Evolutionary conservation across 2,797 vertebrate species (phyloP).

Genomic region (Adelosebastes latens): DNA sequence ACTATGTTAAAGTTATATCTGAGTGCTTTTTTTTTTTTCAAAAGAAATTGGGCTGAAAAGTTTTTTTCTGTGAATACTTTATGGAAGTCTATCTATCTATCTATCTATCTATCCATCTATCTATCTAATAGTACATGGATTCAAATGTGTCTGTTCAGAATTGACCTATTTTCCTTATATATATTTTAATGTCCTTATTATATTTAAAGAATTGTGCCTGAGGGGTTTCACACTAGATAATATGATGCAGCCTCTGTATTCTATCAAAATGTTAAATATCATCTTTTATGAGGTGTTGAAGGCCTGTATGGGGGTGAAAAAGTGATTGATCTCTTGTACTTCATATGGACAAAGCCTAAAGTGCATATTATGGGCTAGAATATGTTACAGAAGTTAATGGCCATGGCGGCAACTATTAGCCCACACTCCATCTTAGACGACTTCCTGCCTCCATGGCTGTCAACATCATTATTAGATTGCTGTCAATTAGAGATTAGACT

Average conservation of each 20-base stretch:
- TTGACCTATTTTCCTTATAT: background rate
- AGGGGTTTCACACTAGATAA: background rate
- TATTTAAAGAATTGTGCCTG: background rate
- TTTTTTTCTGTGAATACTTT: background rate
- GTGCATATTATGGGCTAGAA: conserved; percentile 19
- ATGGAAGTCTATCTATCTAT: background rate
- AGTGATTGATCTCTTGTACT: conserved; percentile 21
- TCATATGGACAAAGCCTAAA: conserved; percentile 8
- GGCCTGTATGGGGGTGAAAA: background rate
- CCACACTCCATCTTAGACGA: conserved; percentile 64
- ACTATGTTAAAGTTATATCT: conserved; percentile 5
- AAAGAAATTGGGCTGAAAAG: background rate
- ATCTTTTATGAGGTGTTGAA: background rate
- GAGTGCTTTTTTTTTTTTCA: background rate
- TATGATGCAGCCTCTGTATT: background rate
- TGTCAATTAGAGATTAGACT: conserved; percentile 64
- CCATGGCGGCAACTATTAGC: conserved; percentile 65
- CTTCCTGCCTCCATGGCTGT: conserved; percentile 72
- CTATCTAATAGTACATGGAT: background rate
- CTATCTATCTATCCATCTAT: conserved; percentile 6
- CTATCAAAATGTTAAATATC: background rate
- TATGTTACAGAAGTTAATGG: conserved; percentile 59
- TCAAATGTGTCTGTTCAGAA: background rate
- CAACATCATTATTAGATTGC: conserved; percentile 77
- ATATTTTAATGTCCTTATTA: background rate